Conservation (phyloP, 2,113 vertebrate species). For the Arothron firmamentum region DNA sequence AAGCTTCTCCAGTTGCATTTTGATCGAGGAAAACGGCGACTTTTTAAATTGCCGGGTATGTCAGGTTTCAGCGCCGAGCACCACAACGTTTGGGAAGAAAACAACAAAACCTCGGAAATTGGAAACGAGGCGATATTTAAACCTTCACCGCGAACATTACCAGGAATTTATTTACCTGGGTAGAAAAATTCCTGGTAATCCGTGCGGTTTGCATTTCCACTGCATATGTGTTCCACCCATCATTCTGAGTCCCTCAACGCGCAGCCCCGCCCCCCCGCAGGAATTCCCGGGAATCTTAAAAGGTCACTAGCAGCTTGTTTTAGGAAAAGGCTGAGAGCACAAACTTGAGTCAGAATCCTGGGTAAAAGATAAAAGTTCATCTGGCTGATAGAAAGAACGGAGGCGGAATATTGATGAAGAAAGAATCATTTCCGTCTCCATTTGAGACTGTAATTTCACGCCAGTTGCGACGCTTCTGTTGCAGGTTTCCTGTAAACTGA, state of each 20-base stretch:
- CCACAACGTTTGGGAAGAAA: conserved; percentile 18
- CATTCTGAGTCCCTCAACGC: too few relatives aligned
- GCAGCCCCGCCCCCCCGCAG: too few relatives aligned
- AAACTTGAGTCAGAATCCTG: conserved; percentile 25
- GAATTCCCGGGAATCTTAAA: too few relatives aligned
- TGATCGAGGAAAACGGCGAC: conserved; percentile 21
- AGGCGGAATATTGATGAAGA: conserved; percentile 20
- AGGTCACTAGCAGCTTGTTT: neutral
- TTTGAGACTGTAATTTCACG: conserved; percentile 5
- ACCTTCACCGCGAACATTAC: too few relatives aligned
- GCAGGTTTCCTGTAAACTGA: conserved; percentile 4
- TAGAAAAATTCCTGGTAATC: too few relatives aligned
- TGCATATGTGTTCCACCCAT: too few relatives aligned
- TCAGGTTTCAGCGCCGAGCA: conserved; percentile 28
- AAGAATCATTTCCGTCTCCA: conserved; percentile 24
- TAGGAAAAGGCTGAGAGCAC: conserved; percentile 32
- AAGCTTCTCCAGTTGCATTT: conserved; percentile 48
- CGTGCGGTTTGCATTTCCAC: too few relatives aligned
- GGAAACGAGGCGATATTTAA: too few relatives aligned
- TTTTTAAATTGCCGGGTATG: conserved; percentile 48
- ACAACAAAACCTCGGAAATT: too few relatives aligned
- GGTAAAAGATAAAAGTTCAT: too few relatives aligned
- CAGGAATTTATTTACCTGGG: too few relatives aligned
- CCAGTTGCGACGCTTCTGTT: conserved; percentile 34
- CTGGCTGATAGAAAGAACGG: too few relatives aligned